Evolutionary conservation across 2,113 vertebrate species (phyloP).

Genomic region (Leptobrachium ailaonicum): DNA sequence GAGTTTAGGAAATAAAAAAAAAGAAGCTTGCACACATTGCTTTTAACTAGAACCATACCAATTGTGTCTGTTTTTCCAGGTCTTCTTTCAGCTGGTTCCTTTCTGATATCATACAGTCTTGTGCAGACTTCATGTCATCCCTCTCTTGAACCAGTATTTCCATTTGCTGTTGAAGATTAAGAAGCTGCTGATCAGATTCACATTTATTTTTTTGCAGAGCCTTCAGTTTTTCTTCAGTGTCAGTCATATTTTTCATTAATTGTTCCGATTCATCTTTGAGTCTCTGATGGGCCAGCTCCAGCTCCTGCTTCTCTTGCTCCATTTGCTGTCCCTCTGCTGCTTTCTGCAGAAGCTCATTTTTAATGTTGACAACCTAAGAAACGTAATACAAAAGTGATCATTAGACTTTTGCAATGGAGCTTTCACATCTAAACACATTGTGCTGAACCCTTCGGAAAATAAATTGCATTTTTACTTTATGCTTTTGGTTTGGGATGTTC

Average conservation of each 20-base stretch:
- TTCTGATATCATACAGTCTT: slow-evolving; percentile 37
- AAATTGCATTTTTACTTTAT: too few species aligned
- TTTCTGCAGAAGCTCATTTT: background rate
- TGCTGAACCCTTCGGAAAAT: too few species aligned
- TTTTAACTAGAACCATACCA: slow-evolving; percentile 17
- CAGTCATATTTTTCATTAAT: slow-evolving; percentile 16
- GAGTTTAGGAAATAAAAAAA: background rate
- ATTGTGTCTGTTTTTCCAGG: slow-evolving; percentile 28
- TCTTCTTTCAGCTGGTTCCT: slow-evolving; percentile 43
- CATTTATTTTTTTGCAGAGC: background rate
- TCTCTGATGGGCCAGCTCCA: slow-evolving; percentile 1
- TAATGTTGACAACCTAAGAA: background rate
- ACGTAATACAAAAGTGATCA: background rate
- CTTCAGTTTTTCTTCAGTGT: background rate
- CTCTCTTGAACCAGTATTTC: slow-evolving; percentile 45
- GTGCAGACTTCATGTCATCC: slow-evolving; percentile 41
- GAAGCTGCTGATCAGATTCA: slow-evolving; percentile 17
- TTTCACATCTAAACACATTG: too few species aligned
- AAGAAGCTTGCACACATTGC: background rate
- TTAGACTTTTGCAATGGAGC: too few species aligned
- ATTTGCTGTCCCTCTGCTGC: background rate
- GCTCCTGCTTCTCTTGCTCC: slow-evolving; percentile 42
- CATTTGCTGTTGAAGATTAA: slow-evolving; percentile 48
- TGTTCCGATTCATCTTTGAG: slow-evolving; percentile 31
- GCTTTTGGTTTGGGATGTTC: too few species aligned